A percentile compares a stretch with the other conserved stretches of the same genome.
Conservation (phyloP, 1,140 invertebrate species). For the Diabrotica undecimpunctata region DNA sequence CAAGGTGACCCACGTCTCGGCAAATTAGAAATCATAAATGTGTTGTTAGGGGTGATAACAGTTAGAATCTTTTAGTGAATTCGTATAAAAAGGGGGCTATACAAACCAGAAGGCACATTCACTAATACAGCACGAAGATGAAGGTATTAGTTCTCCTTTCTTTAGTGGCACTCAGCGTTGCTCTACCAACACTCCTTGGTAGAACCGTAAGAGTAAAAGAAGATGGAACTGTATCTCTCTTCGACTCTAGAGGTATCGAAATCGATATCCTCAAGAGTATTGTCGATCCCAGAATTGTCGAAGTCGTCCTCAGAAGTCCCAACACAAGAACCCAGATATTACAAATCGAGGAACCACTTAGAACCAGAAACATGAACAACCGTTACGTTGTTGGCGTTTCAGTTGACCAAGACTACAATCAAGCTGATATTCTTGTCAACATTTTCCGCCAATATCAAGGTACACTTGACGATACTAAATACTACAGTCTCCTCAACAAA, state of each 20-base stretch:
- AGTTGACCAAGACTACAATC: not conserved
- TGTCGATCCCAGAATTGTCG: not conserved
- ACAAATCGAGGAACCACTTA: not conserved
- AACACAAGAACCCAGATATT: not conserved
- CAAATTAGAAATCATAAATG: no score
- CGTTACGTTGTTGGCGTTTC: no score
- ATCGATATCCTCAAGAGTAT: not conserved
- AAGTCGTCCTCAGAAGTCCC: not conserved
- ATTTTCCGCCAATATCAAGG: not conserved
- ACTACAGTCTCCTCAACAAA: not conserved
- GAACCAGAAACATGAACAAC: not conserved
- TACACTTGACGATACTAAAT: not conserved
- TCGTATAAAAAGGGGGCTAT: no score
- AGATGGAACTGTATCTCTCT: not conserved
- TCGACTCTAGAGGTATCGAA: not conserved
- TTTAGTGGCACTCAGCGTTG: not conserved
- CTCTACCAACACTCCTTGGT: not conserved
- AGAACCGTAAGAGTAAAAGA: not conserved
- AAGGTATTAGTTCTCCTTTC: not conserved
- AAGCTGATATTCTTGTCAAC: not conserved
- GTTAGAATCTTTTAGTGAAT: no score
- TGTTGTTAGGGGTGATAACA: no score
- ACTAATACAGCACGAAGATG: not conserved
- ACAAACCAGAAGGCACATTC: not conserved
- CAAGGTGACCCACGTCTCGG: no score